Evolutionary conservation across 53 echinoderm and acorn worm species (phyloP), one percentile per base, ranked within the genome.

Genomic region (Actinopyga echinites): DNA sequence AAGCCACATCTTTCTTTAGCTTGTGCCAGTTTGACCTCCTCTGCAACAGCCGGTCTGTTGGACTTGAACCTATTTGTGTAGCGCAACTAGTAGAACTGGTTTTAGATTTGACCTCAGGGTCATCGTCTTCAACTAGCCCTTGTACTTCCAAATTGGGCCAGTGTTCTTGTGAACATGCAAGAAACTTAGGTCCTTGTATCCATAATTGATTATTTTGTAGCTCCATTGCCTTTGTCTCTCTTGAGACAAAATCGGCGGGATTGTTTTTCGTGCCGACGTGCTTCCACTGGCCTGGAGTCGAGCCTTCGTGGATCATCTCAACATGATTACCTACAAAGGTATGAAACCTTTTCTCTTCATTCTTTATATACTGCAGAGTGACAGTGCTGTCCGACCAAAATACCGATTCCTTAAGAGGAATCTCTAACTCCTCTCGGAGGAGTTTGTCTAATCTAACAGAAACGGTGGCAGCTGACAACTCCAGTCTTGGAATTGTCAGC

Each of bases 221-320:
- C 68, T 90, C 85, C 30, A 40, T 24, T 25, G 83, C 57, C 22
- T 71, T 43, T 77, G 87, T 59, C 17, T 87, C 90, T 30, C 90
- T 87, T 22, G 87, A 87, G 36, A 83, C 23, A n/a, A 87, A 87
- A 80, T 90, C 90, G 0, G 87, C 90, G 25, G 90, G 90, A 44
- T 90, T 90, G 25, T 34, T 35, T 32, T 54, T 57, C 33, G 87
- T 65, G 11, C 33, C 36, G 13, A 90, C 87, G 77, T 90, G 40
- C 13, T 75, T 75, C 90, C 90, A 90, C 69, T 87, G 87, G 32
- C 12, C 30, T 26, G 86, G 86, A 56, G 66, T 26, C 10, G 86
- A 83, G 13, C 57, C 65, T 38, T 66, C 60, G 35, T 66, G 66
- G 13, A 90, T 87, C 7, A 17, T 34, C 6, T 79, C 23, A 15